phyloP scores from a whole-genome alignment of 2,888 invertebrate species.

The Caenorhabditis sinica region DNA sequence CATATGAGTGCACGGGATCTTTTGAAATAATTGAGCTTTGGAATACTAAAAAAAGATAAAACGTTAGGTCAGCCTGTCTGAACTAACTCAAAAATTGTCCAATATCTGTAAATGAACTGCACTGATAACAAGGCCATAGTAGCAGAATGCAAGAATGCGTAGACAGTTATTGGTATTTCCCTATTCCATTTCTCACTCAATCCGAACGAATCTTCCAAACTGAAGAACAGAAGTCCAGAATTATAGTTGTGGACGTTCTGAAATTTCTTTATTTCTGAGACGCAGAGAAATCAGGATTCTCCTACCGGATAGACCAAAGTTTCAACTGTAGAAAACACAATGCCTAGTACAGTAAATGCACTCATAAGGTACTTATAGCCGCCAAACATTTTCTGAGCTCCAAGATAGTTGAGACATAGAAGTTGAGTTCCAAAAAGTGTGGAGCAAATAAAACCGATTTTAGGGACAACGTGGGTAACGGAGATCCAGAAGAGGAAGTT shows the following conservation, averaged over 20 bases:
- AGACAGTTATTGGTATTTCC: neutral
- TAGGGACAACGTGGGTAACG: neutral
- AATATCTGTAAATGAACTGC: neutral
- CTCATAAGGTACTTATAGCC: neutral
- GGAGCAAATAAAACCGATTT: neutral
- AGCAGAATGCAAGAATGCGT: neutral
- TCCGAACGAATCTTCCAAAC: neutral
- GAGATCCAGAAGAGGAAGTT: neutral
- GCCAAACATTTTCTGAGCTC: slow-evolving; percentile 16
- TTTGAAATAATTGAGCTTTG: slow-evolving; percentile 10
- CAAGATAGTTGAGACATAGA: neutral
- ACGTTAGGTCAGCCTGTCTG: no score
- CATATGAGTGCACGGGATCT: neutral
- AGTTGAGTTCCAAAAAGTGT: neutral
- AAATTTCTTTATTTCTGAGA: neutral
- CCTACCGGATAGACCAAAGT: neutral
- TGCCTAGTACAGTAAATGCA: neutral
- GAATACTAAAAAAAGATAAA: slow-evolving; percentile 8
- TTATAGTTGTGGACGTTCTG: neutral
- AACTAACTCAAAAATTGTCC: neutral
- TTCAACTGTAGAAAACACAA: neutral
- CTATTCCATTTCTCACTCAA: neutral
- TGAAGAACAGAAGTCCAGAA: neutral
- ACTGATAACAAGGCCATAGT: neutral
- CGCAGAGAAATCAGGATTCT: neutral